Evolutionary conservation across 2,113 vertebrate species (phyloP).

Genomic region (Ammodytes dubius): DNA sequence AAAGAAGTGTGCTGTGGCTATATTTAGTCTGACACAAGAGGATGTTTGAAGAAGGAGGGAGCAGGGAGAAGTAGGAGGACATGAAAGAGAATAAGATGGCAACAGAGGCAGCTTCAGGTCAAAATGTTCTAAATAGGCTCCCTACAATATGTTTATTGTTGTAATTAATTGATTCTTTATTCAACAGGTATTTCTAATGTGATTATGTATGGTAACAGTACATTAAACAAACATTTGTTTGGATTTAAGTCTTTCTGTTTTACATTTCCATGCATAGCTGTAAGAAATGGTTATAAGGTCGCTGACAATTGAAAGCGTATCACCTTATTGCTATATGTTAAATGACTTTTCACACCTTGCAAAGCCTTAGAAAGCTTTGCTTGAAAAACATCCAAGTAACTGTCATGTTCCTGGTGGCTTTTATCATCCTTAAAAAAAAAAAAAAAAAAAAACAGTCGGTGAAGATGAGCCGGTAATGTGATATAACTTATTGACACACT

Average conservation of each 20-base stretch:
- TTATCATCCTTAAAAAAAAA: slow-evolving; percentile 20
- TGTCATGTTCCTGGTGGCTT: slow-evolving; percentile 3
- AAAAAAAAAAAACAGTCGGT: slow-evolving; percentile 18
- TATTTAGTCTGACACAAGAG: slow-evolving; percentile 79
- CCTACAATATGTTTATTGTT: slow-evolving; percentile 8
- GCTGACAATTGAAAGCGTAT: background rate
- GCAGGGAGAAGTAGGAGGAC: slow-evolving; percentile 50
- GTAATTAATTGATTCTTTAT: slow-evolving; percentile 21
- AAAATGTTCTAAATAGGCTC: slow-evolving; percentile 47
- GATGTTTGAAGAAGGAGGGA: slow-evolving; percentile 68
- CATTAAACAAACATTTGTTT: background rate
- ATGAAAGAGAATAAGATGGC: slow-evolving; percentile 50
- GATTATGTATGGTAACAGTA: background rate
- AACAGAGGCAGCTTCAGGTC: slow-evolving; percentile 60
- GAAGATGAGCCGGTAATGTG: slow-evolving; percentile 6
- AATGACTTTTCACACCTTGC: slow-evolving; percentile 25
- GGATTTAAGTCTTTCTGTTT: background rate
- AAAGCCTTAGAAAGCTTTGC: slow-evolving; percentile 26
- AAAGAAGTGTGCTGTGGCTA: slow-evolving; percentile 80
- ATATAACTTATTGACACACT: slow-evolving; percentile 25
- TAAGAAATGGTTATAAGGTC: background rate
- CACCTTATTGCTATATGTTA: background rate
- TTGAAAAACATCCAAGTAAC: slow-evolving; percentile 7
- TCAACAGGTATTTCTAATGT: background rate
- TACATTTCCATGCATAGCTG: background rate